Conservation (phyloP, 1,140 invertebrate genomes). For the Leptinotarsa defecta region DNA sequence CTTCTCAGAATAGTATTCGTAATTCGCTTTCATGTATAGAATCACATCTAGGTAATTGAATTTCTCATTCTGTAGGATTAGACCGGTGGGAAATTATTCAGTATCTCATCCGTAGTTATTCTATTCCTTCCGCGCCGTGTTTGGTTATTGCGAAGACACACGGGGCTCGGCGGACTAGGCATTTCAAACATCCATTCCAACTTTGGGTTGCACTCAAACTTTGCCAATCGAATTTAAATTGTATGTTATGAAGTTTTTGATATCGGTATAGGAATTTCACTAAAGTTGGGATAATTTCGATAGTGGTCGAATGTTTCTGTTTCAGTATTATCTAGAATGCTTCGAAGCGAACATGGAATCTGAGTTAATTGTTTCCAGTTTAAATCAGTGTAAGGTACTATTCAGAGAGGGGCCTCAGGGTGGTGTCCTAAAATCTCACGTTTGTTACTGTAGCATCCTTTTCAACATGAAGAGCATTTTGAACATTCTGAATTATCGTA, state of each 20-base stretch:
- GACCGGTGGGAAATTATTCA: neutral
- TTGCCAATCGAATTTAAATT: neutral
- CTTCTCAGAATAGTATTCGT: neutral
- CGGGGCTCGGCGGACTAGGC: neutral
- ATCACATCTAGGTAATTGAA: neutral
- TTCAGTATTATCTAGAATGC: too few relatives aligned
- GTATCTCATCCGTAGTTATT: neutral
- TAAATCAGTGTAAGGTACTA: too few relatives aligned
- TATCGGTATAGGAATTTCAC: too few relatives aligned
- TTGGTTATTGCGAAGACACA: neutral
- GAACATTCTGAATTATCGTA: too few relatives aligned
- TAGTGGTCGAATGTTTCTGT: too few relatives aligned
- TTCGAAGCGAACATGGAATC: too few relatives aligned
- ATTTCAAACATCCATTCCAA: neutral
- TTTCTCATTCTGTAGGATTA: neutral
- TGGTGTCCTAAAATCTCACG: too few relatives aligned
- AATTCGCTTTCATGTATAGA: neutral
- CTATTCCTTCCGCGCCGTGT: neutral
- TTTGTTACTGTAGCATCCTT: too few relatives aligned
- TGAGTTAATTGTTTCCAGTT: too few relatives aligned
- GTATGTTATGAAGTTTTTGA: neutral
- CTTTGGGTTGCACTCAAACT: neutral
- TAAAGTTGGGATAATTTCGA: too few relatives aligned
- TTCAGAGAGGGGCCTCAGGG: too few relatives aligned
- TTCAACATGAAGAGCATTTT: too few relatives aligned